Evolutionary conservation across 2,797 vertebrate species (phyloP).

Genomic region (Coranthus polyacanthus): DNA sequence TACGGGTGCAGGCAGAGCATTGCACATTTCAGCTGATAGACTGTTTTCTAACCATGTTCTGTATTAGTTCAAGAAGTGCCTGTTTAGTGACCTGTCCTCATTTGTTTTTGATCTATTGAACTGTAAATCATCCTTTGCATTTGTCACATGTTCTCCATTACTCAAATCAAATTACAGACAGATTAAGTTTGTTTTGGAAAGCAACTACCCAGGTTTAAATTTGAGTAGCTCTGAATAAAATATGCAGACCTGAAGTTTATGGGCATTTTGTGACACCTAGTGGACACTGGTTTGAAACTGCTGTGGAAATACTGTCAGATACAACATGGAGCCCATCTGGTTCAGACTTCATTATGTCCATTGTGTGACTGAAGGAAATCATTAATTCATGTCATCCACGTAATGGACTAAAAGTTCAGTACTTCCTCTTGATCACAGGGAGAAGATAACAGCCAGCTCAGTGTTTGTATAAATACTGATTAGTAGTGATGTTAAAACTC

Average conservation of each 20-base stretch:
- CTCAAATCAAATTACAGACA: constrained; percentile 44
- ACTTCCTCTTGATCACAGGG: constrained; percentile 49
- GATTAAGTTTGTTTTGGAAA: constrained; percentile 38
- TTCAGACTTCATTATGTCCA: constrained; percentile 4
- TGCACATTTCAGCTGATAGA: too few species aligned
- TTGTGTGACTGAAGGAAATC: constrained; percentile 29
- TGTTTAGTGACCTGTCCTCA: too few species aligned
- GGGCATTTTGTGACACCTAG: constrained; percentile 51
- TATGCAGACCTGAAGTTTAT: neutral
- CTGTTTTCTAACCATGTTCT: neutral
- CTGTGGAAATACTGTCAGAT: constrained; percentile 11
- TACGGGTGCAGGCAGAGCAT: too few species aligned
- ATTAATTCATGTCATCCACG: constrained; percentile 75
- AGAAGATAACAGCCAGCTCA: constrained; percentile 63
- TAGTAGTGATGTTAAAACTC: constrained; percentile 14
- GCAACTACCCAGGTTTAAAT: constrained; percentile 9
- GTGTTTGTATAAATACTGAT: constrained; percentile 71
- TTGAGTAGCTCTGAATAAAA: neutral
- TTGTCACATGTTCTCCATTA: constrained; percentile 11
- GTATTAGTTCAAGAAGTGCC: neutral
- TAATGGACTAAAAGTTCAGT: constrained; percentile 59
- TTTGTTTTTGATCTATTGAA: too few species aligned
- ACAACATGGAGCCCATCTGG: neutral
- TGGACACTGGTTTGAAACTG: constrained; percentile 23
- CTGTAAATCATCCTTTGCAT: too few species aligned